Conservation (phyloP, 2,888 invertebrate genomes). For the Athalia cordata region DNA sequence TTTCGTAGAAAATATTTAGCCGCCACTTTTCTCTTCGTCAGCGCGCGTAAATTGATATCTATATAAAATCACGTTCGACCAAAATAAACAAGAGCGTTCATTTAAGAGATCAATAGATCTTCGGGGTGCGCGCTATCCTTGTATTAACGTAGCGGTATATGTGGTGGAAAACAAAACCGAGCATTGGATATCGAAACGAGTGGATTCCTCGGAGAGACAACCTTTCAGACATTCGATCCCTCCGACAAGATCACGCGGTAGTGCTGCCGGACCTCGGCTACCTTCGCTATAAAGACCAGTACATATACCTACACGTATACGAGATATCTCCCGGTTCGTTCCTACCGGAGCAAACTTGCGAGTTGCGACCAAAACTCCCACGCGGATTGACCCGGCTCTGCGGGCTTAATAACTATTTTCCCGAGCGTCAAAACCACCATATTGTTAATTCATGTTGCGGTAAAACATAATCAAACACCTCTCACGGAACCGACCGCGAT, state of each 20-base stretch:
- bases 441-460: slow-evolving; percentile 26
- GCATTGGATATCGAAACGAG: background rate
- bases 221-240: slow-evolving; percentile 15
- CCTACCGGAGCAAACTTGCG: background rate
- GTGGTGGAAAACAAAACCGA: background rate
- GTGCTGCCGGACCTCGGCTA: background rate
- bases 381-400: slow-evolving; percentile 6
- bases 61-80: too few relatives aligned
- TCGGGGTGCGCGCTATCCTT: too few relatives aligned
- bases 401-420: slow-evolving; percentile 31
- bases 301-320: background rate
- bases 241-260: slow-evolving; percentile 18
- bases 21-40: background rate
- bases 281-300: slow-evolving; percentile 11
- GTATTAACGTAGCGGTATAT: background rate
- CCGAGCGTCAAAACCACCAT: slow-evolving; percentile 2
- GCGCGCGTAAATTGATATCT: background rate
- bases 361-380: slow-evolving; percentile 20
- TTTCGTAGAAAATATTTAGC: background rate
- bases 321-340: background rate
- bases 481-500: background rate
- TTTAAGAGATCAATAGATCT: too few relatives aligned
- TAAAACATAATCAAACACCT: slow-evolving; percentile 21
- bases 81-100: too few relatives aligned
- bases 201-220: background rate